A percentile compares a stretch with the other conserved stretches of the same genome.
phyloP scores from a whole-genome alignment of 2,113 vertebrate species.

The Sceloporus undulatus region DNA sequence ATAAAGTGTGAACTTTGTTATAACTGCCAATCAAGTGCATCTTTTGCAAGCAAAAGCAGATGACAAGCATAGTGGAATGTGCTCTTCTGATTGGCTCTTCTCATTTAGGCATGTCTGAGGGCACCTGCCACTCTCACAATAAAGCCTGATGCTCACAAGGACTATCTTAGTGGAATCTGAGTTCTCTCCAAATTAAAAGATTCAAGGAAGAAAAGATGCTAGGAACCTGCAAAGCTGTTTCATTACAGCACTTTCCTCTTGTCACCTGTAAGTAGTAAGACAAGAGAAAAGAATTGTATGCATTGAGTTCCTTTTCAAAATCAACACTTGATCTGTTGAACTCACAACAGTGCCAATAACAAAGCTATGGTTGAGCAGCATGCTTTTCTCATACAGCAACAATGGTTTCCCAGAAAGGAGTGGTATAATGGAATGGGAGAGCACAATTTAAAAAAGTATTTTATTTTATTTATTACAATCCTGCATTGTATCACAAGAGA shows the following conservation, averaged over 20 bases:
- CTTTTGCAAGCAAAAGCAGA: conserved; percentile 86
- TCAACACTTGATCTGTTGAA: background rate
- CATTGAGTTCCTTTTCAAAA: conserved; percentile 19
- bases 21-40: conserved; percentile 92
- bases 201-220: conserved; percentile 57
- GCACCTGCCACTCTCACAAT: conserved; percentile 86
- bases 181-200: background rate
- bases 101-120: conserved; percentile 92
- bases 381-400: too few species aligned
- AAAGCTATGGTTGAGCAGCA: too few species aligned
- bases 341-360: too few species aligned
- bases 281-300: conserved; percentile 21
- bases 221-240: conserved; percentile 40
- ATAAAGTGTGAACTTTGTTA: conserved; percentile 94
- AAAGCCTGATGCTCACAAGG: conserved; percentile 74
- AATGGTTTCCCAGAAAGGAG: too few species aligned
- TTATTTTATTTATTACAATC: background rate
- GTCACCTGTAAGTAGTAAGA: conserved; percentile 1
- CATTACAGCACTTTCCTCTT: background rate
- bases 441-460: background rate
- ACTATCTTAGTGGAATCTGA: conserved; percentile 69
- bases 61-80: conserved; percentile 86
- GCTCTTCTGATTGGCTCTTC: conserved; percentile 84
- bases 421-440: too few species aligned
- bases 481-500: too few species aligned